These are phyloP conservation scores for Oscheius onirici DNA, from an alignment of 2,888 invertebrate genomes.

Conservation along the genomic window DNA sequence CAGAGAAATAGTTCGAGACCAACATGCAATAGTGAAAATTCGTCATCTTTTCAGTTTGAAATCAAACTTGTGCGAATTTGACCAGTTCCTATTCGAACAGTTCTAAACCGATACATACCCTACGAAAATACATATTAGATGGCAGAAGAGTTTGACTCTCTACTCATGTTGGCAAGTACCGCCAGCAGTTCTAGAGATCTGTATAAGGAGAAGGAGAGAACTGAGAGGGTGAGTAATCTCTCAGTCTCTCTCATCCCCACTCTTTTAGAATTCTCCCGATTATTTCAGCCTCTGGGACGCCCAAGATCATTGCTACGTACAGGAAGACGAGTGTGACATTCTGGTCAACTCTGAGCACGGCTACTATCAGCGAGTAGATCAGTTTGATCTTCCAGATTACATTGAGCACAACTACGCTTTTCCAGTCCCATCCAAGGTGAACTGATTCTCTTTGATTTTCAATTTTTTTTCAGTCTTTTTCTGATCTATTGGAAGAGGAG, in stretches of 20 bases:
- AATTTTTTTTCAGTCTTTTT: not conserved
- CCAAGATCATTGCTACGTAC: conserved; percentile 35
- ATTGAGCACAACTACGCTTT: conserved; percentile 28
- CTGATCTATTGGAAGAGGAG: too few species aligned
- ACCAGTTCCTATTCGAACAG: not conserved
- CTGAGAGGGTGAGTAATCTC: not conserved
- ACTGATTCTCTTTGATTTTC: not conserved
- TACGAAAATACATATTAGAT: not conserved
- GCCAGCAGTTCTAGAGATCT: not conserved
- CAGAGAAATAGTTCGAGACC: not conserved
- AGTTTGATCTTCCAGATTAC: conserved; percentile 1
- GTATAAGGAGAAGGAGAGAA: not conserved
- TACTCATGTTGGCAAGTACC: conserved; percentile 4
- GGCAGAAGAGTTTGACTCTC: conserved; percentile 8
- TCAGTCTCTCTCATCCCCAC: not conserved
- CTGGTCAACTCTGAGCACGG: conserved; percentile 38
- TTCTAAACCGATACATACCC: not conserved
- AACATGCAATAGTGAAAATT: not conserved
- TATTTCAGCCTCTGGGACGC: conserved; percentile 7
- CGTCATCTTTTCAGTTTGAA: not conserved
- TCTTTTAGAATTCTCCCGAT: not conserved
- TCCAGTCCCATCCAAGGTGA: not conserved
- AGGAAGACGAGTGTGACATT: conserved; percentile 28
- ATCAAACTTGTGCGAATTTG: not conserved
- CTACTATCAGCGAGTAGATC: conserved; percentile 32